Evolutionary conservation across 2,113 vertebrate genomes (phyloP).

Genomic region (Ibidorhyncha struthersii): DNA sequence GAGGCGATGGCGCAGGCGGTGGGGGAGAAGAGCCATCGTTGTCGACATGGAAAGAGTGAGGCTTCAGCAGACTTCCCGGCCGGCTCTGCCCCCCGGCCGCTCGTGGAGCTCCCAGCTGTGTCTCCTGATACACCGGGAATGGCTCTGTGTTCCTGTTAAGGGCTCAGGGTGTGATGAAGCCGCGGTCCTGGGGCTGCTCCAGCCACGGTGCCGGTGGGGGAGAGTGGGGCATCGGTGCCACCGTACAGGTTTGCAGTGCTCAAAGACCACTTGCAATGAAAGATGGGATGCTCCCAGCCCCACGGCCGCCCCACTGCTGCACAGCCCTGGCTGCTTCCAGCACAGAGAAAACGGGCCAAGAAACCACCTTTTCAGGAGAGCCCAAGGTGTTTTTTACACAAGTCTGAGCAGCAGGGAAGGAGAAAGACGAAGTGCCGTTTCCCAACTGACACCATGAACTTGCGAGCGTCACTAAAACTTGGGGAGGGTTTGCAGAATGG

Average conservation of each 20-base stretch:
- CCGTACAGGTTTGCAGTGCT: accelerated
- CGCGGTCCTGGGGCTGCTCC: accelerated
- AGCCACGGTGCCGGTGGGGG: accelerated
- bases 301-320: neutral
- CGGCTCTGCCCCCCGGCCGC: neutral
- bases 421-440: neutral
- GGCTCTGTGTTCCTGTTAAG: accelerated
- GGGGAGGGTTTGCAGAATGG: neutral
- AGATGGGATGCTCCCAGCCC: neutral
- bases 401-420: neutral
- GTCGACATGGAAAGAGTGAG: neutral
- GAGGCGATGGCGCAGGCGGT: neutral
- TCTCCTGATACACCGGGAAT: accelerated
- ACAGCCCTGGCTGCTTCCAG: neutral
- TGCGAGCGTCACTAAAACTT: neutral
- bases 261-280: neutral
- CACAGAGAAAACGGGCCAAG: neutral
- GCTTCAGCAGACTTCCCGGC: neutral
- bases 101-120: neutral
- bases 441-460: neutral
- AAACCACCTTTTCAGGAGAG: neutral
- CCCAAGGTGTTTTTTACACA: accelerated
- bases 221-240: accelerated
- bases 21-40: neutral
- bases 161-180: neutral